A percentile compares a stretch with the other conserved stretches of the same genome.
Evolutionary conservation across 2,888 invertebrate genomes (phyloP).

Genomic region (Mactromeris polynyma): DNA sequence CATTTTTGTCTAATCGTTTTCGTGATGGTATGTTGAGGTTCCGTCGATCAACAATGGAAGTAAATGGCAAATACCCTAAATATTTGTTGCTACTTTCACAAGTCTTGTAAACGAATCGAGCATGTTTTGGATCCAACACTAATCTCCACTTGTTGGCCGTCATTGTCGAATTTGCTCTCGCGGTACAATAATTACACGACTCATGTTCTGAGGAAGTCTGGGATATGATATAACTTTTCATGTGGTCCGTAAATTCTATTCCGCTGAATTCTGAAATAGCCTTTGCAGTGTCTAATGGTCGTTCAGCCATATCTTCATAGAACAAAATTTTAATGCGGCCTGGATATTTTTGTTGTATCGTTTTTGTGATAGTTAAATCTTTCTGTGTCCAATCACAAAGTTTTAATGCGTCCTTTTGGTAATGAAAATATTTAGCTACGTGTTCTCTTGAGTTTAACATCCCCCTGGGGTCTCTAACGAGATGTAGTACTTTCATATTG

Average conservation of each 20-base stretch:
- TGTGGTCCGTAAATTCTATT: too few relatives aligned
- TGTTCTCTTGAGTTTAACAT: constrained; percentile 38
- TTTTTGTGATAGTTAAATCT: constrained; percentile 22
- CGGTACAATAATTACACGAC: neutral
- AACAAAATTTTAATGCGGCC: neutral
- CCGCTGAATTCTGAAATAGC: constrained; percentile 31
- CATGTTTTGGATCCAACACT: neutral
- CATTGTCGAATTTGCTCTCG: neutral
- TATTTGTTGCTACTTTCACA: too few relatives aligned
- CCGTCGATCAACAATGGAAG: neutral
- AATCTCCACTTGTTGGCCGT: constrained; percentile 3
- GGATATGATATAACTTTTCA: neutral
- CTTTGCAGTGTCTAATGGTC: neutral
- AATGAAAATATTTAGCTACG: neutral
- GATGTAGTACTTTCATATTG: constrained; percentile 40
- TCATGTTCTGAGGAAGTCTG: neutral
- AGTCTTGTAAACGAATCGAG: neutral
- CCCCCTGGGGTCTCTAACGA: constrained; percentile 42
- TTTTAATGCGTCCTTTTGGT: neutral
- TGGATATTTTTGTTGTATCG: neutral
- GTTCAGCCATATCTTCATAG: constrained; percentile 41
- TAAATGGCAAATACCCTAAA: constrained; percentile 21
- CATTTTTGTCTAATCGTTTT: neutral
- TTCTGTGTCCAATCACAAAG: neutral
- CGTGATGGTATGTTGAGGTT: neutral